Base-by-base conservation (phyloP, 1,140 invertebrate species). In the Cardiocondyla obscurior region DNA sequence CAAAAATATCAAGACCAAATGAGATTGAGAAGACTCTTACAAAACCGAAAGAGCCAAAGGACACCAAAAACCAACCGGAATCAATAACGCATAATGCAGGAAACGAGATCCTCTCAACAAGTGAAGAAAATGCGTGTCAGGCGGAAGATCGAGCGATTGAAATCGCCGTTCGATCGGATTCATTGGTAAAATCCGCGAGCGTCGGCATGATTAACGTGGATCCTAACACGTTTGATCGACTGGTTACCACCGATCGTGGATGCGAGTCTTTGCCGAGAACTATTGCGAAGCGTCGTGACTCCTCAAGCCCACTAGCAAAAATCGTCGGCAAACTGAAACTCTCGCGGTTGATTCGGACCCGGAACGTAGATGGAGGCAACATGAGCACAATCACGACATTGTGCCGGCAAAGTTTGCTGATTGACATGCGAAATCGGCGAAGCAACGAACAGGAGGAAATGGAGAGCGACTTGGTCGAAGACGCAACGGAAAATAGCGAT, bases 141-240 rank as follows among this genome's bases (percentile, higher is more conserved):
- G 10, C 33, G 53, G 22, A 49, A 25, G 19, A 62, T 42, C 49
- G n/a, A 2, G 22, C 33, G 51, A 28, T 55, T 65, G 55, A 77
- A 28, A 79, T 19, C 3, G 77, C 6, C 33, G 49, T 69, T 7
- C 81, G 79, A n/a, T 25, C 82, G 3, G 86, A 93, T 22, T 76
- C 72, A 10, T 90, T 96, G 3, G 94, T 95, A 1, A 96, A 97
- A 88, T 96, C 96, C 30, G 95, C 96, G 1, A 97, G 96, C 84
- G 96, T 95, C 0, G 96, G 96, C 12, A 96, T 96, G 95, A 96
- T 97, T 58, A 96, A 96, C 81, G 93, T 96, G 0, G 96, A 96
- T 74, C 89, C 94, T 16, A 94, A 95, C 10, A 93, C 95, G 2
- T 96, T 95, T 90, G 94, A 95, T 76, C 93, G 95, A 83, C 89